Percentiles rank a stretch among this genome's conserved stretches.
phyloP scores from a whole-genome alignment of 2,113 vertebrate species.

The Chionodraco myersi region DNA sequence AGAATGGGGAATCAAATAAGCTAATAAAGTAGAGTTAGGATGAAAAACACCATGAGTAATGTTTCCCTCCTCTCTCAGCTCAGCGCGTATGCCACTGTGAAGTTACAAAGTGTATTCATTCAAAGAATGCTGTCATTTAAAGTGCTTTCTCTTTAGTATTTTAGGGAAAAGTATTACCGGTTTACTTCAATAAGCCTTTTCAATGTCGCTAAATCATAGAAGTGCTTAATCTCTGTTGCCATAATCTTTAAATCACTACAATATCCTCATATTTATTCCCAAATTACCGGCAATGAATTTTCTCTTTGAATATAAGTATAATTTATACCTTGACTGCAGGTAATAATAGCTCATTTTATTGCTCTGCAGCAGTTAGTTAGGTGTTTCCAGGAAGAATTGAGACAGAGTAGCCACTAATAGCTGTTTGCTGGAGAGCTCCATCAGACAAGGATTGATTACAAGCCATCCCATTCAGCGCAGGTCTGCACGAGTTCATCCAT shows the following conservation, averaged over 20 bases:
- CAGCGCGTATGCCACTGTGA: slow-evolving; percentile 70
- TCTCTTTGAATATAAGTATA: slow-evolving; percentile 15
- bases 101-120: slow-evolving; percentile 81
- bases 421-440: slow-evolving; percentile 72
- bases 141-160: slow-evolving; percentile 72
- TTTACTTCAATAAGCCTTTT: slow-evolving; percentile 59
- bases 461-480: slow-evolving; percentile 64
- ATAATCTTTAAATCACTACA: slow-evolving; percentile 58
- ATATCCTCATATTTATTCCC: slow-evolving; percentile 54
- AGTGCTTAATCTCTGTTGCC: slow-evolving; percentile 56
- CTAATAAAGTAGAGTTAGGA: slow-evolving; percentile 86
- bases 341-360: slow-evolving; percentile 54
- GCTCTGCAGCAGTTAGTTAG: slow-evolving; percentile 18
- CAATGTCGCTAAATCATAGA: slow-evolving; percentile 42
- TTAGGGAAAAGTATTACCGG: slow-evolving; percentile 64
- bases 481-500: slow-evolving; percentile 80
- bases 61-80: slow-evolving; percentile 77
- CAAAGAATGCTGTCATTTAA: slow-evolving; percentile 79
- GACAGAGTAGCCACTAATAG: slow-evolving; percentile 70
- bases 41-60: slow-evolving; percentile 83
- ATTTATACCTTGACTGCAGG: slow-evolving; percentile 46
- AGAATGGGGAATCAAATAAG: slow-evolving; percentile 87
- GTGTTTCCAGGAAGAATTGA: slow-evolving; percentile 30
- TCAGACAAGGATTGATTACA: slow-evolving; percentile 80
- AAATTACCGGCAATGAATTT: slow-evolving; percentile 29